These are phyloP conservation scores for Pseudomugil gertrudae DNA, from an alignment of 2,797 vertebrate species.

Conservation along the genomic window DNA sequence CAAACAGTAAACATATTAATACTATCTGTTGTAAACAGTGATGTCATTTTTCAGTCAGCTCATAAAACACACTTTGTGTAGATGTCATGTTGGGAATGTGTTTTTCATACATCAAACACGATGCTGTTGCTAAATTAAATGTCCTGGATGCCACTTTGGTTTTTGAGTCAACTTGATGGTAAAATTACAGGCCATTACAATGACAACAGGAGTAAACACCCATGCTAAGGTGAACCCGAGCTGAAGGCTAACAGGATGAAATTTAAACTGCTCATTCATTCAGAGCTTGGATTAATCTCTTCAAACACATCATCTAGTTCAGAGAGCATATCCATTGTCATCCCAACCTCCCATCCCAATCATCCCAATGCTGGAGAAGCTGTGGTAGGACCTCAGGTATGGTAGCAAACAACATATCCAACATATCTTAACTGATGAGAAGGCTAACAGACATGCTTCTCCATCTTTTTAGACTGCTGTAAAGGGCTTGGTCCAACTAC, in stretches of 20 bases:
- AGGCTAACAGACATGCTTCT: slow-evolving; percentile 50
- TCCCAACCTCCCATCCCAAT: slow-evolving; percentile 55
- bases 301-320: slow-evolving; percentile 60
- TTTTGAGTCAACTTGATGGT: not conserved
- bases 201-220: too few species aligned
- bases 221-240: slow-evolving; percentile 26
- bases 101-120: not conserved
- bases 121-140: not conserved
- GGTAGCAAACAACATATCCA: slow-evolving; percentile 48
- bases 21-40: not conserved
- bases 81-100: not conserved
- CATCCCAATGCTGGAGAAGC: slow-evolving; percentile 66
- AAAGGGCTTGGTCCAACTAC: slow-evolving; percentile 65
- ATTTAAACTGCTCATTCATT: slow-evolving; percentile 49
- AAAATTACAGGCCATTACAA: too few species aligned
- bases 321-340: slow-evolving; percentile 34
- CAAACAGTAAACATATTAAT: not conserved
- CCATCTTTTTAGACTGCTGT: slow-evolving; percentile 53
- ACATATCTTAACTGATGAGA: slow-evolving; percentile 66
- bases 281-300: slow-evolving; percentile 70
- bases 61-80: not conserved
- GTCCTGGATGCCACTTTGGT: not conserved
- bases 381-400: slow-evolving; percentile 49
- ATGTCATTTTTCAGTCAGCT: not conserved
- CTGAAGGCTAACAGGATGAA: slow-evolving; percentile 25